Evolutionary conservation across 2,797 vertebrate species (phyloP).

Genomic region (Scleropages formosus): DNA sequence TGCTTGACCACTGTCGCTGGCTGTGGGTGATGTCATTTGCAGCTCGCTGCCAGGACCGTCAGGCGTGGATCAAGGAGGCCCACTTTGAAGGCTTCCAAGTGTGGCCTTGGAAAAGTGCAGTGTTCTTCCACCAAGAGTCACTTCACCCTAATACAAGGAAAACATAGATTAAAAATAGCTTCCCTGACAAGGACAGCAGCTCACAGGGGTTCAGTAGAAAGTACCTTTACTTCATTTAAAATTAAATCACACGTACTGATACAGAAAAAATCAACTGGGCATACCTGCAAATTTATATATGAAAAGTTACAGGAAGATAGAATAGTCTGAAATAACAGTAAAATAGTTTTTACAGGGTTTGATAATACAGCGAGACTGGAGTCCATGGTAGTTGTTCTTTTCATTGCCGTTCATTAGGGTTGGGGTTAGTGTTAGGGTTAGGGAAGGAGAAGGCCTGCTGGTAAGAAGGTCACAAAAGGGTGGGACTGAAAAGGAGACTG

Average conservation of each 20-base stretch:
- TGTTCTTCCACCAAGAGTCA: slow-evolving; percentile 52
- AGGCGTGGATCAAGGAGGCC: slow-evolving; percentile 47
- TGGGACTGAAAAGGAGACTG: slow-evolving; percentile 42
- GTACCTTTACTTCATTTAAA: slow-evolving; percentile 25
- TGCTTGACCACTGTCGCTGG: neutral
- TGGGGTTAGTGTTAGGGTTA: neutral
- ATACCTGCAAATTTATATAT: slow-evolving; percentile 21
- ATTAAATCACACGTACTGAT: slow-evolving; percentile 1
- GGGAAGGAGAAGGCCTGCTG: neutral
- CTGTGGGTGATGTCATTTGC: slow-evolving; percentile 14
- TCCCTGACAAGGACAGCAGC: slow-evolving; percentile 43
- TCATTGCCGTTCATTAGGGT: no score
- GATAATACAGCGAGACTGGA: neutral
- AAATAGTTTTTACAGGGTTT: neutral
- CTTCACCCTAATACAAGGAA: slow-evolving; percentile 52
- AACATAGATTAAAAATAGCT: slow-evolving; percentile 49
- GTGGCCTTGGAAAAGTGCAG: slow-evolving; percentile 79
- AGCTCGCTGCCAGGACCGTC: slow-evolving; percentile 2
- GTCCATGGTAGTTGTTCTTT: neutral
- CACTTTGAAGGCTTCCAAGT: slow-evolving; percentile 71
- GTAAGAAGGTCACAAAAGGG: neutral
- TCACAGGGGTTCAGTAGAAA: slow-evolving; percentile 44
- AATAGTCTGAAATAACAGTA: neutral
- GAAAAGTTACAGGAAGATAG: slow-evolving; percentile 25
- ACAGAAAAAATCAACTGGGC: slow-evolving; percentile 7